Percentiles rank a stretch among this genome's conserved stretches.
These are phyloP conservation scores for Nothobranchius kuhntae DNA, from an alignment of 2,113 vertebrate species.

Conservation along the genomic window DNA sequence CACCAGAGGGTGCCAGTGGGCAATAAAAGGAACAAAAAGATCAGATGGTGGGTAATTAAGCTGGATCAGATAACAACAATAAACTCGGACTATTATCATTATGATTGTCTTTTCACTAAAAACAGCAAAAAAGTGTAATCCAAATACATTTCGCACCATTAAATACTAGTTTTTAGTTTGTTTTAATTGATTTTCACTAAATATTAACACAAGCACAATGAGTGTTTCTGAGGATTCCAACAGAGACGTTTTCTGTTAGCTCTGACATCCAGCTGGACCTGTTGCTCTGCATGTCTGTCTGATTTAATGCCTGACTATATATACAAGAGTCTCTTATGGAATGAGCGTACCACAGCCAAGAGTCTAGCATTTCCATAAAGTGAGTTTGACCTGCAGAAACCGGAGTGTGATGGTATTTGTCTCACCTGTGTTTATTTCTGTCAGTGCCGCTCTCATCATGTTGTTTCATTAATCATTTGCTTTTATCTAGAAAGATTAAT, in stretches of 20 bases:
- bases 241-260: no score
- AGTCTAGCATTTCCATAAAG: neutral
- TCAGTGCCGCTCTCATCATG: neutral
- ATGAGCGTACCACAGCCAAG: neutral
- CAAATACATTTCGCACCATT: no score
- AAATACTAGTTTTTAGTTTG: no score
- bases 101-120: no score
- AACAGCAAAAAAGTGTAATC: no score
- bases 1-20: conserved; percentile 50
- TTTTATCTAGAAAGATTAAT: neutral
- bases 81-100: no score
- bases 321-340: neutral
- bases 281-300: neutral
- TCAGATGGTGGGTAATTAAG: no score
- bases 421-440: neutral
- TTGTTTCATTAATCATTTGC: neutral
- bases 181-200: no score
- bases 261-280: neutral
- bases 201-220: no score
- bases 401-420: neutral
- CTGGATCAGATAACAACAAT: no score
- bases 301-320: neutral
- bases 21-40: neutral
- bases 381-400: neutral
- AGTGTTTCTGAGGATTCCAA: no score